Evolutionary conservation across 2,888 invertebrate genomes (phyloP), one percentile per base, ranked within the genome.

Genomic region (Amorpha juglandis): DNA sequence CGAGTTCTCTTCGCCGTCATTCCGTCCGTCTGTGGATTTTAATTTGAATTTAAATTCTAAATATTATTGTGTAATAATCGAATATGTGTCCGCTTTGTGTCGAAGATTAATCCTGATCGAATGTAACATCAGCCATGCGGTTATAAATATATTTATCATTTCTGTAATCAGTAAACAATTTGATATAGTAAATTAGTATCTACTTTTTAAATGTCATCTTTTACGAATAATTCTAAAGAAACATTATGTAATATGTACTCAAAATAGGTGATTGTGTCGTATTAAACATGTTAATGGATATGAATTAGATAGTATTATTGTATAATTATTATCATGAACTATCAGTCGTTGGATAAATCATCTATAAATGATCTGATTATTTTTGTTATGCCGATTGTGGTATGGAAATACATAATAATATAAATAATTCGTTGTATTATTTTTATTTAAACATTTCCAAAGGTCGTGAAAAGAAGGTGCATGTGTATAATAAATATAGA

Each of bases 371-470:
- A 90, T 91, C 90, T 88, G 88, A 89, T 84, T 90, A 91, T 90
- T 90, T 90, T 90, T 91, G 90, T 91, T 91, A 91, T 89, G 86
- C 87, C 88, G 70, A 79, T 68, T 79, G 74, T 80, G 86, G 86
- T 89, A 88, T 42, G 21, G 72, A 72, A 88, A 83, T 87, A 88
- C 81, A 84, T 82, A 74, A 79, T 79, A 78, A 19, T 11, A 50
- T 73, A 77, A 69, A 73, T 72, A 63, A 42, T 19, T 50, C 11
- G 12, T 14, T 55, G 6, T 67, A 21, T 63, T 51, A 27, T 55
- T 11, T 16, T 50, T 58, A 8, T 35, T 6, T 7, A 8, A 7
- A n/a, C n/a, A 50, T 12, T n/a, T 3, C 33, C 14, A 48, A 47
- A 21, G 6, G 21, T n/a, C n/a, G n/a, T 6, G 2, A 27, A 4